Evolutionary conservation across 64 coral and sea anemone species (phyloP).

Genomic region (Montipora cactus): DNA sequence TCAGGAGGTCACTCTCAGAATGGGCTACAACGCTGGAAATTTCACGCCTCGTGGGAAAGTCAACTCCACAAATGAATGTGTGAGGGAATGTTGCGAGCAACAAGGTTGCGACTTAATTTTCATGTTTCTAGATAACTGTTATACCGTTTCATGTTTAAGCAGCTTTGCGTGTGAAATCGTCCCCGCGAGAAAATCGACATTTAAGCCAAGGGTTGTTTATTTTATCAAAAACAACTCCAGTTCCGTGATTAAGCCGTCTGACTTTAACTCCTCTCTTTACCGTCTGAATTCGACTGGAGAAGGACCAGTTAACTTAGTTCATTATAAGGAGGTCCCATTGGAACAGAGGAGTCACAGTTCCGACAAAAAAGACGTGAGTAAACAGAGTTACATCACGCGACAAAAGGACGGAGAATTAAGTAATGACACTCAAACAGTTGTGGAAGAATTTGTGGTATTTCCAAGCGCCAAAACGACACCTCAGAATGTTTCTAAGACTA

Average conservation of each 20-base stretch:
- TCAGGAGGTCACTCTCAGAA: conserved; percentile 82
- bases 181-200: conserved; percentile 63
- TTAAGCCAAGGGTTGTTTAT: conserved; percentile 79
- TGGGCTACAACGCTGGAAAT: conserved; percentile 80
- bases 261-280: conserved; percentile 23
- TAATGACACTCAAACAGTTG: conserved; percentile 21
- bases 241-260: conserved; percentile 42
- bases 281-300: conserved; percentile 7
- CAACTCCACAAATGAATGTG: conserved; percentile 68
- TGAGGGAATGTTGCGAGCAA: conserved; percentile 70
- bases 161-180: conserved; percentile 90
- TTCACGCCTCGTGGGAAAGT: conserved; percentile 78
- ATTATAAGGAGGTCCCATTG: conserved; percentile 57
- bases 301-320: conserved; percentile 75
- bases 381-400: neutral
- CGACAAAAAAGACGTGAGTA: neutral
- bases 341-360: neutral
- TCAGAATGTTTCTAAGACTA: neutral
- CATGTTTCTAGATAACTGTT: conserved; percentile 83
- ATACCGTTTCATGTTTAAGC: conserved; percentile 80
- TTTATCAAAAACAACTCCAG: conserved; percentile 61
- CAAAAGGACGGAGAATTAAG: neutral
- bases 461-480: neutral
- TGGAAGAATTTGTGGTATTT: neutral
- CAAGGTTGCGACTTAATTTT: conserved; percentile 82